Base-by-base conservation (phyloP, 2,888 invertebrate genomes). In the Caenorhabditis sp. region DNA sequence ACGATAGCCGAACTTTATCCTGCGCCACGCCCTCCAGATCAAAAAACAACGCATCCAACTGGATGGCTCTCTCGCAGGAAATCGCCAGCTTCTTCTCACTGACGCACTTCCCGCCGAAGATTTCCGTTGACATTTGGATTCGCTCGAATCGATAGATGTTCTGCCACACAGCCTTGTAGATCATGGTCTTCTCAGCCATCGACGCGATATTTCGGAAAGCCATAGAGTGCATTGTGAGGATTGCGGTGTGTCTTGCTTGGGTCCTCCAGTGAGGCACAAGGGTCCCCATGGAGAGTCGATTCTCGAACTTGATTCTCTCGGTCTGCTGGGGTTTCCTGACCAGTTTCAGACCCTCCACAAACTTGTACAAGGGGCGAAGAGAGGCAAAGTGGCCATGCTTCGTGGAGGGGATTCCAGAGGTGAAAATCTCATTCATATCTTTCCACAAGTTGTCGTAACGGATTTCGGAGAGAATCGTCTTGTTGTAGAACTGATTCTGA, bases 101-200 rank as follows among this genome's bases (percentile, higher is more conserved):
- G 22, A 76, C 44, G 44, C 82, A 82, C 0, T 51, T 24, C 7
- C 58, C 59, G 22, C 76, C 82, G 19, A 82, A 82, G 12, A 82
- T 63, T 44, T 82, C 72, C 16, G 64, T 63, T 3, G 82, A 76
- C 76, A 76, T 76, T 72, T 82, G 82, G 49, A 82, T 68, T n/a
- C 82, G 35, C 14, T 82, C 82, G 7, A 82, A 63, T 5, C 82
- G 64, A 61, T 82, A 76, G 14, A 82, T 54, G 26, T 70, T 82
- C 38, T 76, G 41, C 82, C 82, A 82, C 7, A 82, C 24, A 10
- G 56, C 24, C 28, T 72, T 76, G 44, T 70, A 82, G 0, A 82
- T 82, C 10, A 72, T 44, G 5, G 56, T 31, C 24, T 76, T 70
- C 22, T 76, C 76, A 0, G 35, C 35, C 24, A 72, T 22, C 0